These are phyloP conservation scores for Epirrita christyi DNA, from an alignment of 2,888 invertebrate genomes.

Conservation along the genomic window DNA sequence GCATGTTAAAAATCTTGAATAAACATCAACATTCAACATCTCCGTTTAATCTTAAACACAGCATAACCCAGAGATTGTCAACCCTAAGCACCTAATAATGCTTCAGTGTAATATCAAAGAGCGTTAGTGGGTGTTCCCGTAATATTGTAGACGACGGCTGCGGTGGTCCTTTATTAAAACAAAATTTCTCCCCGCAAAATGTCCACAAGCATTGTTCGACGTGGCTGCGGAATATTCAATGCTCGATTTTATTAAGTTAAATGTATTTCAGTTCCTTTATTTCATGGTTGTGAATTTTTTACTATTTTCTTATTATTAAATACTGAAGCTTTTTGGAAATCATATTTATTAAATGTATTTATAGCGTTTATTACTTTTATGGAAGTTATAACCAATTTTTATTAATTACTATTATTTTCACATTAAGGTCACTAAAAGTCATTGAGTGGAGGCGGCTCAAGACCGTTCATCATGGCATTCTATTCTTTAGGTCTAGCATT, in stretches of 20 bases:
- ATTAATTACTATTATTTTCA: no score
- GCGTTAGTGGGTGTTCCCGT: slow-evolving; percentile 80
- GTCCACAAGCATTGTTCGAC: slow-evolving; percentile 67
- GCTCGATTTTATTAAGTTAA: slow-evolving; percentile 54
- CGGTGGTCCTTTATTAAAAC: slow-evolving; percentile 80
- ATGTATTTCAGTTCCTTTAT: slow-evolving; percentile 42
- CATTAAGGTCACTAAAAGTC: no score
- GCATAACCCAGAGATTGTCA: slow-evolving; percentile 70
- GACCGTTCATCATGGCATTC: no score
- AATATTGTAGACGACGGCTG: slow-evolving; percentile 79
- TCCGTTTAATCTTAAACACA: slow-evolving; percentile 53
- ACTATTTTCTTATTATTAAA: slow-evolving; percentile 5
- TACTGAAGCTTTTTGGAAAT: no score
- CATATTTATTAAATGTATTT: no score
- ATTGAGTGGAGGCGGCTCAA: no score
- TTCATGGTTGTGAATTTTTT: slow-evolving; percentile 14
- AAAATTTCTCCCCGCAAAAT: slow-evolving; percentile 79
- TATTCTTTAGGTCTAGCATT: no score
- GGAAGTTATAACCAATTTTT: no score
- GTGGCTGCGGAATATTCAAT: slow-evolving; percentile 45
- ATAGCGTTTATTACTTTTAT: no score
- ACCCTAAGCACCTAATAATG: slow-evolving; percentile 78
- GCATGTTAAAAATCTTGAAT: slow-evolving; percentile 17
- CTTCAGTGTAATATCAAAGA: slow-evolving; percentile 77
- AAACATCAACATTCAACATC: slow-evolving; percentile 40